These are phyloP conservation scores for Ischnura elegans DNA, from an alignment of 2,888 invertebrate species.

Conservation along the genomic window DNA sequence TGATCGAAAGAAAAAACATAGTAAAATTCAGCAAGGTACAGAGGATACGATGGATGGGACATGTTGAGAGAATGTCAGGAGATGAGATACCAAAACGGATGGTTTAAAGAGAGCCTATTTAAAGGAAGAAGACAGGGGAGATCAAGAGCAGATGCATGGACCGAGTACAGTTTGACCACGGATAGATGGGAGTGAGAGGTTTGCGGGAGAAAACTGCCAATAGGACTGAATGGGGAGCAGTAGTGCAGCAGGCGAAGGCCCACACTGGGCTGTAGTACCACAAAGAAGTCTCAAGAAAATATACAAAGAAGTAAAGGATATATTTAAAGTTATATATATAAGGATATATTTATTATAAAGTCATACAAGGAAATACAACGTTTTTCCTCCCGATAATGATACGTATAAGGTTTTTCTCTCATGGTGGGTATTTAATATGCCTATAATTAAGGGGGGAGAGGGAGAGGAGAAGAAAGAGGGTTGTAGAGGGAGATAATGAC, in stretches of 20 bases:
- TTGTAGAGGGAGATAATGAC: too few relatives aligned
- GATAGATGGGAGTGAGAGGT: not conserved
- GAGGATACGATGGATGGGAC: not conserved
- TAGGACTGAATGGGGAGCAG: not conserved
- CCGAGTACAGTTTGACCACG: not conserved
- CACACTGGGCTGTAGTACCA: not conserved
- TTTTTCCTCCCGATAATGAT: too few relatives aligned
- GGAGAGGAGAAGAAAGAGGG: too few relatives aligned
- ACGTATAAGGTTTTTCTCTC: too few relatives aligned
- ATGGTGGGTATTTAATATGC: too few relatives aligned
- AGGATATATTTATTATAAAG: not conserved
- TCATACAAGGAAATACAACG: not conserved
- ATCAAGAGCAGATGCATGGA: not conserved
- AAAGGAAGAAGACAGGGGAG: not conserved
- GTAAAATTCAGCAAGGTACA: not conserved
- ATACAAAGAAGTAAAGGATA: too few relatives aligned
- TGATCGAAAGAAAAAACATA: too few relatives aligned
- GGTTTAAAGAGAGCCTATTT: not conserved
- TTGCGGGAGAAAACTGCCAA: not conserved
- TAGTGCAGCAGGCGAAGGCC: constrained; percentile 6
- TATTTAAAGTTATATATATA: too few relatives aligned
- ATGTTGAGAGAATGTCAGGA: not conserved
- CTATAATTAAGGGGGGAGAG: too few relatives aligned
- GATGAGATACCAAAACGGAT: not conserved
- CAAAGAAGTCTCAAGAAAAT: too few relatives aligned